Conservation (phyloP, 2,113 vertebrate genomes). For the Ptychochromis oligacanthus region DNA sequence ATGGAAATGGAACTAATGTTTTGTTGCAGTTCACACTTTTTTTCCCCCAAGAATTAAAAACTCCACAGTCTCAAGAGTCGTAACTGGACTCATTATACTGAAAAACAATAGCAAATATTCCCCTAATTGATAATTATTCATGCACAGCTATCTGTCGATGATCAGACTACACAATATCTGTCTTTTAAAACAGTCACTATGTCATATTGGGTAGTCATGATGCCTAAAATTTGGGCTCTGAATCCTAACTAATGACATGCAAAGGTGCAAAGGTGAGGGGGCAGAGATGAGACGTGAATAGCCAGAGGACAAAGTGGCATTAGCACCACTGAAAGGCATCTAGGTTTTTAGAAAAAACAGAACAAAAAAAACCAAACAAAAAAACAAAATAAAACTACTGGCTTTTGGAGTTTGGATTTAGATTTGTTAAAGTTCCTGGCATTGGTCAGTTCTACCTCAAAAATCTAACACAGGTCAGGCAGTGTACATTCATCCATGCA, state of each 20-base stretch:
- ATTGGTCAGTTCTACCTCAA: not conserved
- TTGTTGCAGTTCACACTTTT: not conserved
- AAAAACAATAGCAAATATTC: not conserved
- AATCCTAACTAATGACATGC: not conserved
- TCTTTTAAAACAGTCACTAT: not conserved
- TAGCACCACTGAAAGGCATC: not conserved
- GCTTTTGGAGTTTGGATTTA: not conserved
- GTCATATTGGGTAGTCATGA: not conserved
- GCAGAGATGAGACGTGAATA: not conserved
- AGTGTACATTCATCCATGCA: not conserved
- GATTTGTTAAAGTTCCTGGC: not conserved
- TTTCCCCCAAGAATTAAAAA: not conserved
- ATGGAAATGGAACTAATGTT: not conserved
- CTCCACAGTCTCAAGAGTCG: not conserved
- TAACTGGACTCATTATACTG: accelerated
- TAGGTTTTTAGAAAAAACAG: not conserved
- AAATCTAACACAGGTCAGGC: not conserved
- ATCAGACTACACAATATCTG: not conserved
- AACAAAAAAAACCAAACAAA: too few relatives aligned
- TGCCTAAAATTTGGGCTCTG: not conserved
- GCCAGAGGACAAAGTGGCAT: not conserved
- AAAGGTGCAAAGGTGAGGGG: too few relatives aligned
- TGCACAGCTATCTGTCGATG: not conserved
- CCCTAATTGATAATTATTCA: not conserved
- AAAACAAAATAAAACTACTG: too few relatives aligned